Conservation (phyloP, 2,888 invertebrate species). For the Miltochrista miniata region DNA sequence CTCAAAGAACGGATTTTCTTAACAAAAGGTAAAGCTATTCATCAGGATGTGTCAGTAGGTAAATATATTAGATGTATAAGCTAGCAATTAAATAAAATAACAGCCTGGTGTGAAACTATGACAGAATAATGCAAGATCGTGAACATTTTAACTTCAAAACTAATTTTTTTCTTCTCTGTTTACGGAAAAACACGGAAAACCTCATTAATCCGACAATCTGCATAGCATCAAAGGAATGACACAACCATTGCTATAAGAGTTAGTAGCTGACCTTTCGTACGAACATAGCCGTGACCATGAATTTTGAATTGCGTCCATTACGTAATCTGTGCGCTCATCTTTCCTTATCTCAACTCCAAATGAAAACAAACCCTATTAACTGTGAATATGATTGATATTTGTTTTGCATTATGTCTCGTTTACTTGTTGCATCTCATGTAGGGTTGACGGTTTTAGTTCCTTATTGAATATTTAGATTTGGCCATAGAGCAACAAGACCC, state of each 20-base stretch:
- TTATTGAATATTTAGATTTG: slow-evolving; percentile 48
- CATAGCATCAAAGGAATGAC: slow-evolving; percentile 23
- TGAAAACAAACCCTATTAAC: slow-evolving; percentile 18
- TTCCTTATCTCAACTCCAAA: slow-evolving; percentile 42
- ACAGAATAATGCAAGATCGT: too few relatives aligned
- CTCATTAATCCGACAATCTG: slow-evolving; percentile 5
- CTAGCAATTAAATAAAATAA: too few relatives aligned
- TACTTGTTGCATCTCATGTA: slow-evolving; percentile 56
- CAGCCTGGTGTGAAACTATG: too few relatives aligned
- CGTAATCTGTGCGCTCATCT: slow-evolving; percentile 70
- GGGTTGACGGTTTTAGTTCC: slow-evolving; percentile 48
- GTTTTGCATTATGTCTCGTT: slow-evolving; percentile 25
- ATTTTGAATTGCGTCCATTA: slow-evolving; percentile 71
- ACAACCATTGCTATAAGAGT: slow-evolving; percentile 51
- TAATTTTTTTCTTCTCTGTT: background rate
- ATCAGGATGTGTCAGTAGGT: too few relatives aligned
- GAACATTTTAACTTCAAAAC: background rate
- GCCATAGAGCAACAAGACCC: too few relatives aligned
- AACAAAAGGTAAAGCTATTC: too few relatives aligned
- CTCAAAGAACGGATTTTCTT: too few relatives aligned
- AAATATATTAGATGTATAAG: too few relatives aligned
- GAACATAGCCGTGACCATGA: slow-evolving; percentile 73
- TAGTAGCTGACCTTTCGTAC: slow-evolving; percentile 67
- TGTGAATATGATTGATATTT: slow-evolving; percentile 13
- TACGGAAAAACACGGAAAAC: background rate